Percentiles rank a stretch among this genome's conserved stretches.
phyloP scores from a whole-genome alignment of 1,140 invertebrate species.

The Bombus soroeensis region DNA sequence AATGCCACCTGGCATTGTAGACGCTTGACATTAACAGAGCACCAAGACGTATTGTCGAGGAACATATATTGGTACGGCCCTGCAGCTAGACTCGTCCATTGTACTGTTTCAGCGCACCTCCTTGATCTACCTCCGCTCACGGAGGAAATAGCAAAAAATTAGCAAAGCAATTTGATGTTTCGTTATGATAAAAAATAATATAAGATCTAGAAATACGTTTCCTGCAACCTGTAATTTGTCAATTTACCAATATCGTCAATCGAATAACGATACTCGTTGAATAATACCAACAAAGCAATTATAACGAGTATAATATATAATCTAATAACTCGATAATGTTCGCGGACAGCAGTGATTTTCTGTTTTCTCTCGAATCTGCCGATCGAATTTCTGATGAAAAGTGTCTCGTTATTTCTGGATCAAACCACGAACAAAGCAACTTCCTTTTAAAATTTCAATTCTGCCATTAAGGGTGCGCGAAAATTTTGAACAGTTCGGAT shows the following conservation, averaged over 20 bases:
- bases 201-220: no score
- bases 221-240: no score
- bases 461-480: neutral
- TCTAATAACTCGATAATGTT: no score
- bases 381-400: no score
- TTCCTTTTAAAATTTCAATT: neutral
- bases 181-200: neutral
- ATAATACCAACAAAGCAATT: no score
- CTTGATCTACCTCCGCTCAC: neutral
- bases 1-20: constrained; percentile 50
- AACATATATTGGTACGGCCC: constrained; percentile 40
- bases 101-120: constrained; percentile 17
- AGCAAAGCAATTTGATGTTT: constrained; percentile 1
- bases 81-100: constrained; percentile 46
- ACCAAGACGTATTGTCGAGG: constrained; percentile 50
- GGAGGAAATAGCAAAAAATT: constrained; percentile 14
- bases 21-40: constrained; percentile 53
- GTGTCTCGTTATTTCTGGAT: neutral
- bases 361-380: no score
- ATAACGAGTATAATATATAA: no score
- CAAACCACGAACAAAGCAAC: neutral
- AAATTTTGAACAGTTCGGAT: neutral
- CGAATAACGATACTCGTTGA: no score
- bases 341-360: no score
- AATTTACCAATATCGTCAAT: no score